Base-by-base conservation (phyloP, 2,888 invertebrate species). In the Tryphoninae sp. region DNA sequence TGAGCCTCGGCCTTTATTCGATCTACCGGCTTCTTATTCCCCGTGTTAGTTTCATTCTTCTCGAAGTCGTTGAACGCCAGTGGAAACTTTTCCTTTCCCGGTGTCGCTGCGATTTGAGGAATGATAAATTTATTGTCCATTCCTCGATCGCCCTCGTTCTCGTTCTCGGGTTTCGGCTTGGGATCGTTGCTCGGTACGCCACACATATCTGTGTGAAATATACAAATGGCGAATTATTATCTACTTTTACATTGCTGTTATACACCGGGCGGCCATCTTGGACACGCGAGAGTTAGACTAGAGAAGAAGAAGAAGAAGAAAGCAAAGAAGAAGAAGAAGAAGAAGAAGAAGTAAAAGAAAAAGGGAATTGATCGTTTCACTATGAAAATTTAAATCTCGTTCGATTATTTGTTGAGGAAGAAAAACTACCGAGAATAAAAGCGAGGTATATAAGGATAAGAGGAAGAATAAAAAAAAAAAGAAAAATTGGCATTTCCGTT, bases 161-260 rank as follows among this genome's bases (percentile, higher is more conserved):
- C 82, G 51, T 85, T 71, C 49, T 77, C 45, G 74, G 81, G 75
- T 77, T 82, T 86, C 62, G 83, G 87, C 80, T 86, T 84, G 64
- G 89, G 86, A 71, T 90, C 90, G 89, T 83, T 89, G 87, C 81
- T 88, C 86, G 89, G 89, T 87, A 86, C 89, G 86, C 85, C 91
- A 88, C 90, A 90, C 91, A 90, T 92, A 88, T 87, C 91, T 91
- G 85, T 1, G 9, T 2, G 19, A 55, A 55, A 55, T 55, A 55
- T 55, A 9, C 55, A 19, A 55, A 19, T 22, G 6, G 1, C 16
- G 55, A 19, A 19, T 55, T 19, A 55, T 55, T 6, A 9, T 55
- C 16, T 55, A 33, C 13, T 13, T 13, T 55, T 22, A 8, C 6
- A 55, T 8, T 55, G 4, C 22, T 55, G 8, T 9, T 19, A 19